Conservation (phyloP, 2,888 invertebrate species). For the Metacarcinus magister region DNA sequence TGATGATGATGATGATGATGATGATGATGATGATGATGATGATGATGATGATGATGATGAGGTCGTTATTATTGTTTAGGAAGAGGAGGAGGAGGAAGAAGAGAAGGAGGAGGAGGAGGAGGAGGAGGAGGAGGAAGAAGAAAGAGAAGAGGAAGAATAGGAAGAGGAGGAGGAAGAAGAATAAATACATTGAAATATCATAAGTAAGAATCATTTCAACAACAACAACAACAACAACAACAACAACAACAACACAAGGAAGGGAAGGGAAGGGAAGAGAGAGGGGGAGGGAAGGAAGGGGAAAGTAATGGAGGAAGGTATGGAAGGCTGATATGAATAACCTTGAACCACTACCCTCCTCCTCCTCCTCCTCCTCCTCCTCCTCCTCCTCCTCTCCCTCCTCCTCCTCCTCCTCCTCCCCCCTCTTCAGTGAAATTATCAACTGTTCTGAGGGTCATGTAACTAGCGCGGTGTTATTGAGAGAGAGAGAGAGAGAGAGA, state of each 20-base stretch:
- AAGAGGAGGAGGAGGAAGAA: not conserved
- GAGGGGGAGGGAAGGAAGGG: not conserved
- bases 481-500: conserved; percentile 20
- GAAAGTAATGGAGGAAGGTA: not conserved
- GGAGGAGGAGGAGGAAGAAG: too few species aligned
- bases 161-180: too few species aligned
- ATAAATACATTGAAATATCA: too few species aligned
- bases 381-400: conserved; percentile 11
- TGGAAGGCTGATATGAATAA: not conserved
- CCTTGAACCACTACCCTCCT: not conserved
- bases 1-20: too few species aligned
- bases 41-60: not conserved
- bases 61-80: too few species aligned
- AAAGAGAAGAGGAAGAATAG: too few species aligned
- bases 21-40: not conserved
- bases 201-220: too few species aligned
- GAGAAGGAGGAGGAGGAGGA: not conserved
- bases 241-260: too few species aligned
- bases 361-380: conserved; percentile 21
- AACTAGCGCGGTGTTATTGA: not conserved
- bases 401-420: conserved; percentile 1
- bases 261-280: too few species aligned
- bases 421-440: not conserved
- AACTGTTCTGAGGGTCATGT: not conserved
- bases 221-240: too few species aligned